Evolutionary conservation across 2,888 invertebrate genomes (phyloP).

Genomic region (Nephrotoma flavescens): DNA sequence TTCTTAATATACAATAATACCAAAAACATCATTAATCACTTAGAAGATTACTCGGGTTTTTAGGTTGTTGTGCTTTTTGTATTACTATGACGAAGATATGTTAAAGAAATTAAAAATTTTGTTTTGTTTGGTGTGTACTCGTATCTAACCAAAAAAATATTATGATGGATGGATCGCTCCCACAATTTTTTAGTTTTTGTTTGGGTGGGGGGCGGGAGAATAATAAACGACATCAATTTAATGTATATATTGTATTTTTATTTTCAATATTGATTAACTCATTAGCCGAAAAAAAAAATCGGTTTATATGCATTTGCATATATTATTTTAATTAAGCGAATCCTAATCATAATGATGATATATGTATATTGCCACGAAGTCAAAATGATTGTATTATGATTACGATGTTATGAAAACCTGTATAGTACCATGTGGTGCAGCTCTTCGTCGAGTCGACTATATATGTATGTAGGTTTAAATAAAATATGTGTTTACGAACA

Average conservation of each 20-base stretch:
- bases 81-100: background rate
- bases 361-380: background rate
- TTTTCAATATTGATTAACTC: background rate
- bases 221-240: background rate
- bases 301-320: background rate
- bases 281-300: background rate
- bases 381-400: background rate
- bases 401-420: background rate
- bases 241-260: background rate
- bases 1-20: background rate
- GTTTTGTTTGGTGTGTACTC: background rate
- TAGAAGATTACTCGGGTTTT: background rate
- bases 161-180: background rate
- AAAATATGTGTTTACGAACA: background rate
- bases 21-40: background rate
- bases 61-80: background rate
- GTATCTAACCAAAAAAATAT: background rate
- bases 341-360: background rate
- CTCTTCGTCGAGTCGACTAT: background rate
- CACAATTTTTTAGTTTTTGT: background rate
- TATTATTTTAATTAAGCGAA: background rate
- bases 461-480: background rate
- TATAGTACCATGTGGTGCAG: background rate
- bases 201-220: background rate
- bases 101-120: background rate